phyloP scores from a whole-genome alignment of 1,140 invertebrate genomes.

The Oreohelix idahoensis region DNA sequence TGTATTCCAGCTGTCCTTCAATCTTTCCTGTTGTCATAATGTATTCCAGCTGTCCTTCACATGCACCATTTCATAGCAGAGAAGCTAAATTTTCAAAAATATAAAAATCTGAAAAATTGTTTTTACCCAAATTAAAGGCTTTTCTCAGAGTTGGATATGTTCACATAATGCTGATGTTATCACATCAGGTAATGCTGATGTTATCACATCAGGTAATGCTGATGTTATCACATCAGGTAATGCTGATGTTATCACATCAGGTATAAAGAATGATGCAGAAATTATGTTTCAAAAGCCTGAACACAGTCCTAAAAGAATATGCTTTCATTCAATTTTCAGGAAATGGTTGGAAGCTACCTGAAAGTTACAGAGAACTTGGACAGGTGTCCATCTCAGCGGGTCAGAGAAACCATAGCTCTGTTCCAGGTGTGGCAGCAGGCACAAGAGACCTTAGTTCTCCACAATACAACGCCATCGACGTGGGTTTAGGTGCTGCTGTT shows the following conservation, averaged over 20 bases:
- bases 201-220: too few species aligned
- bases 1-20: too few species aligned
- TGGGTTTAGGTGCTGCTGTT: conserved; percentile 38
- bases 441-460: not conserved
- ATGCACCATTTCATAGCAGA: too few species aligned
- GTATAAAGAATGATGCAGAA: not conserved
- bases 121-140: too few species aligned
- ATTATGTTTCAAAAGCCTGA: not conserved
- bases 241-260: too few species aligned
- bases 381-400: conserved; percentile 31
- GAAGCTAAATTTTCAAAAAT: too few species aligned
- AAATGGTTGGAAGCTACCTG: conserved; percentile 36
- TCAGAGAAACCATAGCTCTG: not conserved
- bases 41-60: too few species aligned
- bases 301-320: not conserved
- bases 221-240: too few species aligned
- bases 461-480: conserved; percentile 29
- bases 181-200: not conserved
- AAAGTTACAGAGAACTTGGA: conserved; percentile 42
- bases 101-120: too few species aligned
- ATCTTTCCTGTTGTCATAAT: too few species aligned
- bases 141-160: too few species aligned
- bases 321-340: conserved; percentile 20
- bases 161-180: not conserved
- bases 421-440: not conserved